Percentiles rank a stretch among this genome's conserved stretches.
Conservation (phyloP, 2,888 invertebrate species). For the Lithophane socia region DNA sequence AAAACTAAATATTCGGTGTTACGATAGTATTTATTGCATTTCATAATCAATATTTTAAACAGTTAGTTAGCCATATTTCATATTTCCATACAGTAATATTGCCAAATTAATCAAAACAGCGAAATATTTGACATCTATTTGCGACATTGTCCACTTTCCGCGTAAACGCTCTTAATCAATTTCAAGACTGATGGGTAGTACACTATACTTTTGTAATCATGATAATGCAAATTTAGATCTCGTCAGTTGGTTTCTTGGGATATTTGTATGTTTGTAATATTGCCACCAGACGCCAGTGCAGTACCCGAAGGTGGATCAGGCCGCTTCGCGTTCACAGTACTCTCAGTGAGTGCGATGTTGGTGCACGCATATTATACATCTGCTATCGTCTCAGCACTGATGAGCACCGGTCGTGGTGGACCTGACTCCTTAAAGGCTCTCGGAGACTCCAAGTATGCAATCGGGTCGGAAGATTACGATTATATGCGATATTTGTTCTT, state of each 20-base stretch:
- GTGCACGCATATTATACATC: slow-evolving; percentile 86
- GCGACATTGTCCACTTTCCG: too few relatives aligned
- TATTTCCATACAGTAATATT: too few relatives aligned
- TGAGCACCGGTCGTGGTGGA: slow-evolving; percentile 81
- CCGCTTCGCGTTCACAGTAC: slow-evolving; percentile 79
- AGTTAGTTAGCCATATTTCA: too few relatives aligned
- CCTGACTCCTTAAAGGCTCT: slow-evolving; percentile 76
- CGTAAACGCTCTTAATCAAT: too few relatives aligned
- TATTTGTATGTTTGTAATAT: neutral
- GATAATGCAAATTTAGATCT: neutral
- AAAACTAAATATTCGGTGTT: too few relatives aligned
- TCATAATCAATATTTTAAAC: too few relatives aligned
- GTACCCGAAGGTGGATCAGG: slow-evolving; percentile 82
- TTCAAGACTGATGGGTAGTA: too few relatives aligned
- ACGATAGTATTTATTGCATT: too few relatives aligned
- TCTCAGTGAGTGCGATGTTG: slow-evolving; percentile 83
- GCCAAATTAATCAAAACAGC: too few relatives aligned
- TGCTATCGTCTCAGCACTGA: slow-evolving; percentile 83
- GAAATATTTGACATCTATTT: too few relatives aligned
- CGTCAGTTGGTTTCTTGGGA: neutral
- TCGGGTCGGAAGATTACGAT: slow-evolving; percentile 82
- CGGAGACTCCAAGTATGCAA: slow-evolving; percentile 82
- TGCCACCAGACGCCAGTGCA: slow-evolving; percentile 79
- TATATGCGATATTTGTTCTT: slow-evolving; percentile 81
- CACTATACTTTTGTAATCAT: neutral